Base-by-base conservation (phyloP, 2,113 vertebrate species). In the Caranx melampygus region DNA sequence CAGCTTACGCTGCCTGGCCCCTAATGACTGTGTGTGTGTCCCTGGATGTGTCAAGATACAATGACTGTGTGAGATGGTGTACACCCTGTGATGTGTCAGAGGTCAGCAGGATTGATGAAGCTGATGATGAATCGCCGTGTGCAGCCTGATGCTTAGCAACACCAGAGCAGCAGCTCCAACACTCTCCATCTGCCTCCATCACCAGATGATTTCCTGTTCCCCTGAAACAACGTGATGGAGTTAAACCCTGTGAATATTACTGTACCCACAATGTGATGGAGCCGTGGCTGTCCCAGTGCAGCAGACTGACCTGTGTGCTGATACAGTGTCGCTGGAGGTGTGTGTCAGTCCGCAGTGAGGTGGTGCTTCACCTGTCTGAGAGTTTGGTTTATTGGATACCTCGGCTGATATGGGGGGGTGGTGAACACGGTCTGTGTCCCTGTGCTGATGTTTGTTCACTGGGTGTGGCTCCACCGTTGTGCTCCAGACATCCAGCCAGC, bases 381-480 rank as follows among this genome's bases (percentile, higher is more conserved):
- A 79, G 80, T 69, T 73, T 79, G 71, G 9, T 83, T 82, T 81
- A 65, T 89, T 81, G 88, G 84, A 79, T 80, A 75, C 75, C 40
- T 61, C 77, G 59, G 80, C 60, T 81, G 89, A 91, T 91, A 84
- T 90, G 78, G 85, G 80, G 87, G 81, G 88, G 84, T 77, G 79
- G 78, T 74, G 65, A 58, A 73, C 67, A 5, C 42, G 72, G 66
- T 66, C 82, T 88, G 86, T 62, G 83, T 89, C 66, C 87, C 87
- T 54, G 63, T 78, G 85, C 84, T 89, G 79, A 86, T 92, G 57
- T 92, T 93, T 93, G 85, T 72, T 65, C 63, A 15, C n/a, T 86
- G 88, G 84, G 88, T 78, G 86, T 87, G 78, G 34, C 79, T 59
- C 8, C 57, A 52, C 40, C 58, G 52, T 75, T 87, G 73, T 60